phyloP scores from a whole-genome alignment of 2,888 invertebrate genomes.

The Notodonta ziczac region DNA sequence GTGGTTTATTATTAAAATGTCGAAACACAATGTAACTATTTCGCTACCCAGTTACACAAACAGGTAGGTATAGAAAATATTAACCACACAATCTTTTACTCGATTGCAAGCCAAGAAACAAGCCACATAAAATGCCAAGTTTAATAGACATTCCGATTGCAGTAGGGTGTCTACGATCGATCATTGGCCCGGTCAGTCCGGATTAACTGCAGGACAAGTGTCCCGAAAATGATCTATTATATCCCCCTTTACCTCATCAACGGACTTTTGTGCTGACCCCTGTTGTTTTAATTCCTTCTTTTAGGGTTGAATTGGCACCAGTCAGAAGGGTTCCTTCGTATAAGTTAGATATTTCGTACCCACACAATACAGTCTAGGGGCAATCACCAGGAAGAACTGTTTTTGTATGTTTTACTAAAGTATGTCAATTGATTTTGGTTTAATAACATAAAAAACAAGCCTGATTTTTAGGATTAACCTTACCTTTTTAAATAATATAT shows the following conservation, averaged over 20 bases:
- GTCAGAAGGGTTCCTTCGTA: constrained; percentile 26
- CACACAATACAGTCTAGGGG: too few species aligned
- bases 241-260: constrained; percentile 82
- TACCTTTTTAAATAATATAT: too few species aligned
- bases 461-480: too few species aligned
- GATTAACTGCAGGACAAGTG: constrained; percentile 76
- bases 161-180: constrained; percentile 49
- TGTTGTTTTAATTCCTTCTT: constrained; percentile 78
- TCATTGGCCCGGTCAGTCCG: constrained; percentile 58
- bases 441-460: too few species aligned
- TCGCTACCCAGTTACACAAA: constrained; percentile 15
- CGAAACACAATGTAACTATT: constrained; percentile 10
- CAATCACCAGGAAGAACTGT: too few species aligned
- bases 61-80: constrained; percentile 10
- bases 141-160: constrained; percentile 62
- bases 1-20: constrained; percentile 11
- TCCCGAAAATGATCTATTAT: constrained; percentile 82
- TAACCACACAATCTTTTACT: constrained; percentile 25
- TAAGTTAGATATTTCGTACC: constrained; percentile 9
- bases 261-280: constrained; percentile 73
- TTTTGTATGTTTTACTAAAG: too few species aligned
- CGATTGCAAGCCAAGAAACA: constrained; percentile 26
- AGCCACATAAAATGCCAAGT: constrained; percentile 33
- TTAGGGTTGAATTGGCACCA: constrained; percentile 66
- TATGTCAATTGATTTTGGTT: too few species aligned